A percentile compares a stretch with the other conserved stretches of the same genome.
phyloP scores from a whole-genome alignment of 2,797 vertebrate genomes.

The Melopsittacus undulatus region DNA sequence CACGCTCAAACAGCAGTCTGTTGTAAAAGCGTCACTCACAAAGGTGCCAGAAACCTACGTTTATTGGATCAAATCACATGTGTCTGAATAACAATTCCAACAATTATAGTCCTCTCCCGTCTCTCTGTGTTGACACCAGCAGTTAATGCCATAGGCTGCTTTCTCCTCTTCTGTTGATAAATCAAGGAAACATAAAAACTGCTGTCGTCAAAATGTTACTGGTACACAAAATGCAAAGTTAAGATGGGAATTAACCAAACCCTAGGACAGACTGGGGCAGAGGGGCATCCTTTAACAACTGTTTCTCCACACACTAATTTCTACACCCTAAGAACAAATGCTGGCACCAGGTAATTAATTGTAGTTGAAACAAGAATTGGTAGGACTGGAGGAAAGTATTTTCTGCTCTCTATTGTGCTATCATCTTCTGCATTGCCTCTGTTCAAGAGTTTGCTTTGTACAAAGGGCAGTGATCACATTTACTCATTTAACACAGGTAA shows the following conservation, averaged over 20 bases:
- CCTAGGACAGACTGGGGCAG: background rate
- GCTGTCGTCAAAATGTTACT: background rate
- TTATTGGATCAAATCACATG: conserved; percentile 10
- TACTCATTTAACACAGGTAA: background rate
- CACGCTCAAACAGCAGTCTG: background rate
- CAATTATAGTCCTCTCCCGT: background rate
- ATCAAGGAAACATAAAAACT: background rate
- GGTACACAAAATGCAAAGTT: background rate
- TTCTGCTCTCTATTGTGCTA: background rate
- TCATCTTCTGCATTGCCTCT: background rate
- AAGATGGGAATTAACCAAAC: background rate
- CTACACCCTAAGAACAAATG: background rate
- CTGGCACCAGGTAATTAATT: background rate
- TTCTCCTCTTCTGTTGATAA: background rate
- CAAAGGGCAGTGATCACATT: background rate
- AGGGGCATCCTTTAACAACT: background rate
- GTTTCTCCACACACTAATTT: background rate
- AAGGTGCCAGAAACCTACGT: background rate
- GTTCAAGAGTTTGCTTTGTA: background rate
- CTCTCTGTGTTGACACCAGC: background rate
- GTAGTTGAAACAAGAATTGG: background rate
- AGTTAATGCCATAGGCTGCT: background rate
- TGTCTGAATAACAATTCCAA: background rate
- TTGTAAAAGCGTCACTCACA: conserved; percentile 2
- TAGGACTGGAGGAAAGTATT: background rate